Percentiles rank a stretch among this genome's conserved stretches.
phyloP scores from a whole-genome alignment of 1,140 invertebrate genomes.

The Venturia canescens region DNA sequence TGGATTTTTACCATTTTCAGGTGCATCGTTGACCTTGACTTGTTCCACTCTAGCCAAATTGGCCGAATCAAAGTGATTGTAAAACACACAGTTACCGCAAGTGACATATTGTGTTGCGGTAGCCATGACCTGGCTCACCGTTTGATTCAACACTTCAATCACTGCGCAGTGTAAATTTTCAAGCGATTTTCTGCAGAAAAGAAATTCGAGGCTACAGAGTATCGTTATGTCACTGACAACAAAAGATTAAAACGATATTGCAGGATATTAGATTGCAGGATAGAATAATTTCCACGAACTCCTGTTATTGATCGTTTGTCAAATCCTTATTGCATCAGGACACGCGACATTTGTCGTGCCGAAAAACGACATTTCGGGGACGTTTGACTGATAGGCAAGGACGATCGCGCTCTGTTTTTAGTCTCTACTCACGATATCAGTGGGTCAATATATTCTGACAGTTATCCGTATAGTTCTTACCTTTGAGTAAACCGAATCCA shows the following conservation, averaged over 20 bases:
- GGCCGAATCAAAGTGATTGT: conserved; percentile 91
- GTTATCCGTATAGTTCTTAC: no score
- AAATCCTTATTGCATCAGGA: background rate
- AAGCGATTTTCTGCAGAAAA: background rate
- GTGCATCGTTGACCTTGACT: conserved; percentile 71
- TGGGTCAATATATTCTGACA: background rate
- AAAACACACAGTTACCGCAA: conserved; percentile 84
- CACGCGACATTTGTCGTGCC: background rate
- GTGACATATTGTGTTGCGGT: conserved; percentile 72
- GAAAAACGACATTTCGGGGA: background rate
- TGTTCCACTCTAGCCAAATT: conserved; percentile 88
- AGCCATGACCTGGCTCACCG: conserved; percentile 54
- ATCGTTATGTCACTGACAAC: background rate
- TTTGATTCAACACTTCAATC: background rate
- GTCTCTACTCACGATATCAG: background rate
- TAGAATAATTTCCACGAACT: background rate
- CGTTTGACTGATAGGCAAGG: background rate
- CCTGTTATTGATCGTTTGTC: background rate
- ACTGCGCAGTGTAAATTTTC: background rate
- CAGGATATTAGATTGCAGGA: background rate
- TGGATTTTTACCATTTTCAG: conserved; percentile 61
- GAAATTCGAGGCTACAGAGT: background rate
- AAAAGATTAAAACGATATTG: background rate
- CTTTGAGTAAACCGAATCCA: no score
- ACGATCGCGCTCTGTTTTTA: background rate